A percentile compares a stretch with the other conserved stretches of the same genome.
These are phyloP conservation scores for Clamator glandarius DNA, from an alignment of 2,797 vertebrate genomes.

Conservation along the genomic window DNA sequence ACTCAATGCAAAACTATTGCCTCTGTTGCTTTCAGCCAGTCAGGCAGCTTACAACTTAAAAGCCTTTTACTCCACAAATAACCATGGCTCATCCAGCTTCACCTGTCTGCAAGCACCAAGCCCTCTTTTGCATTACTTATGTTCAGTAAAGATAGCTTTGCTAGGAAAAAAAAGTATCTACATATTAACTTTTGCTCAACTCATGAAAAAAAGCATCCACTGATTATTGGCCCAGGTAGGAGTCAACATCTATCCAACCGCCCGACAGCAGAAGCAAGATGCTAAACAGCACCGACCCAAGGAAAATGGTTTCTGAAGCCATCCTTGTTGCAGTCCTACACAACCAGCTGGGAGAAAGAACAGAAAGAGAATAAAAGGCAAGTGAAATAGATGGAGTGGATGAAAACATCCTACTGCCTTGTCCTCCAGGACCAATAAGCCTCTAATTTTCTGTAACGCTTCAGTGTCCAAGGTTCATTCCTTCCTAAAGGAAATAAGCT, in stretches of 20 bases:
- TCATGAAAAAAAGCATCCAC: not conserved
- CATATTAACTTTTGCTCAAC: not conserved
- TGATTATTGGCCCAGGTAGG: not conserved
- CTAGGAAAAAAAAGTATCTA: not conserved
- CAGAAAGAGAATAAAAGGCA: not conserved
- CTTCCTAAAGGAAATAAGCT: not conserved
- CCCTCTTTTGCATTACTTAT: not conserved
- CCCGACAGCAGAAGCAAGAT: not conserved
- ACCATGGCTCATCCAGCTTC: not conserved
- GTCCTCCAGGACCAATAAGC: not conserved
- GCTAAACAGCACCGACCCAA: not conserved
- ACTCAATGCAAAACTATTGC: not conserved
- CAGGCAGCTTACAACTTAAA: not conserved
- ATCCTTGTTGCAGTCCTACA: not conserved
- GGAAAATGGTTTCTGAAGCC: not conserved
- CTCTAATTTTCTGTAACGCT: not conserved
- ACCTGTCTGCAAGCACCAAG: not conserved
- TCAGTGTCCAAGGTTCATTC: not conserved
- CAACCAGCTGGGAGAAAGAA: not conserved
- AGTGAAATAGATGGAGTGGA: not conserved
- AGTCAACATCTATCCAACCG: not conserved
- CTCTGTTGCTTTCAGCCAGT: not conserved
- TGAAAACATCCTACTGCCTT: not conserved
- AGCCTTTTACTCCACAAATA: not conserved
- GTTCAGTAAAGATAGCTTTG: not conserved